Percentiles rank a stretch among this genome's conserved stretches.
These are phyloP conservation scores for Atractosteus spatula DNA, from an alignment of 2,113 vertebrate genomes.

Conservation along the genomic window DNA sequence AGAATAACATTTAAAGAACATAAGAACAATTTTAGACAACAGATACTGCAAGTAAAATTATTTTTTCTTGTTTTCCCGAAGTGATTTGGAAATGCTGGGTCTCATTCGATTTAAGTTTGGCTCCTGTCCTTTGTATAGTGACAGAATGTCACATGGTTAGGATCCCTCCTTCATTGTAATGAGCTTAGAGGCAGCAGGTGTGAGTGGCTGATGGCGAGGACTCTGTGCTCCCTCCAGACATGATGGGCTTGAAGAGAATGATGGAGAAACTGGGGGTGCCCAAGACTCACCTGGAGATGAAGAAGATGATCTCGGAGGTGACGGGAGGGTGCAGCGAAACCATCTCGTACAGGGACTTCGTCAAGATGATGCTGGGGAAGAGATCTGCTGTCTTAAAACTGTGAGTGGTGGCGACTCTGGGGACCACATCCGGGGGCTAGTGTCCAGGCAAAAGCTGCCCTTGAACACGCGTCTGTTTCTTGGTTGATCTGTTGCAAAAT, in stretches of 20 bases:
- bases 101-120: too few relatives aligned
- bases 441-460: neutral
- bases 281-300: constrained; percentile 93
- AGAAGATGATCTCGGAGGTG: constrained; percentile 96
- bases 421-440: neutral
- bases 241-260: constrained; percentile 96
- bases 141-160: too few relatives aligned
- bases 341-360: constrained; percentile 94
- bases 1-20: too few relatives aligned
- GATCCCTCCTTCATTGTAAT: neutral
- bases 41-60: too few relatives aligned
- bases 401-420: constrained; percentile 65
- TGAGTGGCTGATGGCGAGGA: neutral
- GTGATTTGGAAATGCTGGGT: too few relatives aligned
- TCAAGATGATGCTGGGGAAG: constrained; percentile 96
- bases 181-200: neutral
- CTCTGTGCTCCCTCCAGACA: constrained; percentile 61
- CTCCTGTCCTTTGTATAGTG: too few relatives aligned
- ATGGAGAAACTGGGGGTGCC: constrained; percentile 96
- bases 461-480: constrained; percentile 8
- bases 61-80: too few relatives aligned
- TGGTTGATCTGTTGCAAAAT: constrained; percentile 22
- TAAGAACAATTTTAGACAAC: too few relatives aligned
- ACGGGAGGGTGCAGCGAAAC: constrained; percentile 83
- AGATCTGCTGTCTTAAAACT: constrained; percentile 90